A percentile compares a stretch with the other conserved stretches of the same genome.
phyloP scores from a whole-genome alignment of 2,797 vertebrate species.

The Hypotaenidia philippensis region DNA sequence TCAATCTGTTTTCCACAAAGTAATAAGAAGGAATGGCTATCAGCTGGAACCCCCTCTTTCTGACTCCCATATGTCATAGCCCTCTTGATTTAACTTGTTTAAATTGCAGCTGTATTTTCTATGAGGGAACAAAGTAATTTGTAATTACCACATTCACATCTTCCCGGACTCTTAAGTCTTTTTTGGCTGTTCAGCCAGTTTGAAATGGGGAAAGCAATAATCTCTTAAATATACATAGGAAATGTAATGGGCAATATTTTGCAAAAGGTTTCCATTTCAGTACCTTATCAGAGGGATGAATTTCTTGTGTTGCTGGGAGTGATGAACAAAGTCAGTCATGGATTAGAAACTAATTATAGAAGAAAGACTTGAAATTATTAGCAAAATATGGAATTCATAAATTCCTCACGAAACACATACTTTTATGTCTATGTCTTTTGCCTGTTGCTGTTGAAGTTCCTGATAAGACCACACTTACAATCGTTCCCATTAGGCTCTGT shows the following conservation, averaged over 20 bases:
- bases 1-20: not conserved
- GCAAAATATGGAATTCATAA: conserved; percentile 12
- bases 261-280: not conserved
- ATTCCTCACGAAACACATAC: not conserved
- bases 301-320: not conserved
- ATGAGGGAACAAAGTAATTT: not conserved
- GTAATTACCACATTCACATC: not conserved
- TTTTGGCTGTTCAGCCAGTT: not conserved
- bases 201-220: not conserved
- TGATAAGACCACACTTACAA: not conserved
- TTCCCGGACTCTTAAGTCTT: not conserved
- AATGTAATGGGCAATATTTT: not conserved
- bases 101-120: not conserved
- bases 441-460: not conserved
- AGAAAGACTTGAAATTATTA: not conserved
- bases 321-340: conserved; percentile 2
- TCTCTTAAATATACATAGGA: not conserved
- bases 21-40: not conserved
- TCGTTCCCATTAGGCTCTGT: not conserved
- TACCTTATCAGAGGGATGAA: not conserved
- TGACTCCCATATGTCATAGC: not conserved
- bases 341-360: conserved; percentile 39
- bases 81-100: not conserved
- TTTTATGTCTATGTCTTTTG: not conserved
- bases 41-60: not conserved